A percentile compares a stretch with the other conserved stretches of the same genome.
phyloP scores from a whole-genome alignment of 2,888 invertebrate genomes.

The Drosophila atroscutellata region DNA sequence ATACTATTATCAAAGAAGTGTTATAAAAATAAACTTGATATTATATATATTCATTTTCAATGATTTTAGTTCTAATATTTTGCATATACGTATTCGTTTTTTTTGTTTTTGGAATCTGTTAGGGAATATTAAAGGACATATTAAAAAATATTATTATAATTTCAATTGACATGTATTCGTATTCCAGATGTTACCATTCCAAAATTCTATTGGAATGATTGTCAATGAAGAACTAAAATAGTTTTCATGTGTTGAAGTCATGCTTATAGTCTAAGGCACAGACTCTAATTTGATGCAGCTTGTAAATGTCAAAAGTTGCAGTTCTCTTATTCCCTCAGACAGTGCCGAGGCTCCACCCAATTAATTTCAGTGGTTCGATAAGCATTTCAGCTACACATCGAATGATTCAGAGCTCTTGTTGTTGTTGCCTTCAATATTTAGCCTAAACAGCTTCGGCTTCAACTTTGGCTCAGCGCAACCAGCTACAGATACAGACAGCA shows the following conservation, averaged over 20 bases:
- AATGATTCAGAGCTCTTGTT: slow-evolving; percentile 46
- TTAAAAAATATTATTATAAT: not conserved
- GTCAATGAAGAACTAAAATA: not conserved
- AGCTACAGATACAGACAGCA: slow-evolving; percentile 56
- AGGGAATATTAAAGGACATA: not conserved
- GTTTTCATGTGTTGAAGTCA: not conserved
- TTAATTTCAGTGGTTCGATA: slow-evolving; percentile 42
- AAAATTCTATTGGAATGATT: not conserved
- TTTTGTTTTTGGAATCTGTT: too few species aligned
- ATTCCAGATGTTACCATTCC: not conserved
- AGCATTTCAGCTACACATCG: slow-evolving; percentile 37
- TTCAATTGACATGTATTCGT: not conserved
- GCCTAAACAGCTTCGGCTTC: slow-evolving; percentile 46
- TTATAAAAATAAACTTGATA: not conserved
- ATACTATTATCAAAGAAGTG: not conserved
- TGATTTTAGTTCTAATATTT: not conserved
- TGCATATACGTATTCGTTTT: too few species aligned
- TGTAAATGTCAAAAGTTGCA: slow-evolving; percentile 33
- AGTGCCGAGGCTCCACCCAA: slow-evolving; percentile 22
- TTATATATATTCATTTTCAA: not conserved
- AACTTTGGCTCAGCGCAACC: slow-evolving; percentile 17
- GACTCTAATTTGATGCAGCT: slow-evolving; percentile 6
- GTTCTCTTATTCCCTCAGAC: not conserved
- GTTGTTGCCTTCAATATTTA: slow-evolving; percentile 45
- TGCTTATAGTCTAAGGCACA: not conserved